Conservation (phyloP, 2,888 invertebrate species). For the Pristionchus entomophagus region DNA sequence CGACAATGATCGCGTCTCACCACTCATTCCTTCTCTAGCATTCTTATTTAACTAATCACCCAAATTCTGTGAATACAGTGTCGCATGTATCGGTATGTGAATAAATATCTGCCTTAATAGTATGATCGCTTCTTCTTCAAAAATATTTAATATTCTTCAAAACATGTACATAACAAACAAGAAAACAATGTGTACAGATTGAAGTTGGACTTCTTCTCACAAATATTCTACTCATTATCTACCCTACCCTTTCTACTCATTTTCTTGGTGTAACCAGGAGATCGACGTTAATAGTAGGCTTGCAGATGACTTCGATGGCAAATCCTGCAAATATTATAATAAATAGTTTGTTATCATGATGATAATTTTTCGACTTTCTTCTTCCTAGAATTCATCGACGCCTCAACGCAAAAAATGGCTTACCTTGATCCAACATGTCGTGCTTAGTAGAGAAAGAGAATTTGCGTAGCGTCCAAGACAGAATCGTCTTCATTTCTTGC, state of each 20-base stretch:
- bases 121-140: too few relatives aligned
- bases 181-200: neutral
- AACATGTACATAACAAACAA: neutral
- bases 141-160: too few relatives aligned
- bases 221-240: too few relatives aligned
- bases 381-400: neutral
- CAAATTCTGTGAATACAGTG: too few relatives aligned
- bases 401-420: neutral
- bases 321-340: neutral
- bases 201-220: neutral
- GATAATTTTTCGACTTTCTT: neutral
- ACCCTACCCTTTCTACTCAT: neutral
- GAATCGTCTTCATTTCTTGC: neutral
- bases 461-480: neutral
- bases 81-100: too few relatives aligned
- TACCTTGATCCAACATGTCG: constrained; percentile 7
- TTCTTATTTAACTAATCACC: too few relatives aligned
- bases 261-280: neutral
- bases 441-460: neutral
- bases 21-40: too few relatives aligned
- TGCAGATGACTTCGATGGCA: constrained; percentile 27
- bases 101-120: too few relatives aligned
- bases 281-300: neutral
- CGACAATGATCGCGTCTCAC: too few relatives aligned
- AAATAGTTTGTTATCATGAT: neutral